Percentiles rank a stretch among this genome's conserved stretches.
Conservation (phyloP, 1,140 invertebrate genomes). For the Yoshiicerus persimilis region DNA sequence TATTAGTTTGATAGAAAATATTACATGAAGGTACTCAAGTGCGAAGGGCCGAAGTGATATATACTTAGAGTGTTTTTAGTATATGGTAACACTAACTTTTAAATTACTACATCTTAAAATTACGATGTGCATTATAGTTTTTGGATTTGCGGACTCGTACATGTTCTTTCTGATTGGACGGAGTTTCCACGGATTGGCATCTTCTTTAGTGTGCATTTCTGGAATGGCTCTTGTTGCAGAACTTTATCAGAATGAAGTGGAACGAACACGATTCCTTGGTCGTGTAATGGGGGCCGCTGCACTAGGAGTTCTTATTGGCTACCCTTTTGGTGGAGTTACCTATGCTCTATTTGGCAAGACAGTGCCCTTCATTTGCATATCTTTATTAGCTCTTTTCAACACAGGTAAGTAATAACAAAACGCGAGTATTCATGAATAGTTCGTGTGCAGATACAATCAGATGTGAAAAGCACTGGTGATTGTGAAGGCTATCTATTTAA, state of each 20-base stretch:
- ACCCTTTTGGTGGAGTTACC: slow-evolving; percentile 73
- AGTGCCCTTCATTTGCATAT: slow-evolving; percentile 71
- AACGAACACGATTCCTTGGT: slow-evolving; percentile 71
- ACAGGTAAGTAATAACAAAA: slow-evolving; percentile 49
- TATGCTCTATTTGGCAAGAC: slow-evolving; percentile 74
- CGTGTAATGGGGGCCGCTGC: slow-evolving; percentile 77
- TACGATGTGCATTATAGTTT: slow-evolving; percentile 61
- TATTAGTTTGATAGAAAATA: not conserved
- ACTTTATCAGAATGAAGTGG: slow-evolving; percentile 60
- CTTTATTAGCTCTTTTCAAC: slow-evolving; percentile 61
- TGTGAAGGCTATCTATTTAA: not conserved
- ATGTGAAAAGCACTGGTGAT: not conserved
- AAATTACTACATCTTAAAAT: slow-evolving; percentile 41
- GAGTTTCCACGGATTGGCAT: slow-evolving; percentile 82
- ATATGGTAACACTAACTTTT: slow-evolving; percentile 23
- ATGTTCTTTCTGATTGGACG: slow-evolving; percentile 72
- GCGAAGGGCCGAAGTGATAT: not conserved
- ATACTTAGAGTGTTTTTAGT: too few species aligned
- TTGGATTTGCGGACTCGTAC: slow-evolving; percentile 78
- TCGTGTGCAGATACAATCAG: not conserved
- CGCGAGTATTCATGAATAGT: not conserved
- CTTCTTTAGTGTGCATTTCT: slow-evolving; percentile 72
- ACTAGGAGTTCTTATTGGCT: slow-evolving; percentile 74
- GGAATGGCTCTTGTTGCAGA: slow-evolving; percentile 61
- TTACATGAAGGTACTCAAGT: not conserved